Evolutionary conservation across 1,140 invertebrate genomes (phyloP), one percentile per base, ranked within the genome.

Genomic region (Drosophila prosaltans): DNA sequence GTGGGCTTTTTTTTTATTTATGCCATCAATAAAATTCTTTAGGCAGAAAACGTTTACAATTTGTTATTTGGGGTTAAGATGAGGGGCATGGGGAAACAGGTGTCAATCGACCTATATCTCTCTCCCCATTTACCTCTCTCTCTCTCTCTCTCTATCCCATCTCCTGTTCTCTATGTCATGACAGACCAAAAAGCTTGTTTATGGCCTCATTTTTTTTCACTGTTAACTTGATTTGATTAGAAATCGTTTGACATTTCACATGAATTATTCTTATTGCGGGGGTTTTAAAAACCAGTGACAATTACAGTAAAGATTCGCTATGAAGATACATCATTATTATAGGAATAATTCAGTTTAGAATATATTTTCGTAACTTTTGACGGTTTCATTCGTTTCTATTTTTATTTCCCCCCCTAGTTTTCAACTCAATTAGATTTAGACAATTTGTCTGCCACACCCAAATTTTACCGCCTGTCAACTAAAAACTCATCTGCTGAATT

Each of bases 21-120:
- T 81, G 78, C 73, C 78, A 69, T 81, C 79, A 81, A 81, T 81
- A 81, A 81, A 81, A 78, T 57, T 81, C 69, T 60, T 51, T 62
- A 63, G 73, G 73, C 69, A 69, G 68, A 81, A 64, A 77, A 72
- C 73, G 72, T 63, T 69, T 69, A 60, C 65, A 64, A 78, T 78
- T 78, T 78, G 71, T 69, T 69, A 51, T 51, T 51, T 51, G 8
- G 45, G 45, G 45, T 51, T 51, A 51, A 51, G 21, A 21, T 48
- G 43, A 21, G n/a, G 6, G 45, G 32, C 32, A 21, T 48, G 45
- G 45, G 16, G n/a, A 51, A 26, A 26, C 45, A 51, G 45, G 45
- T 51, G 45, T 51, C 45, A 51, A 51, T 51, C 21, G 45, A 51
- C 28, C 40, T 4, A 4, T 8, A 5, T 2, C n/a, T 43, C 2